Percentiles rank a stretch among this genome's conserved stretches.
Evolutionary conservation across 2,797 vertebrate species (phyloP).

Genomic region (Oreochromis grahami): DNA sequence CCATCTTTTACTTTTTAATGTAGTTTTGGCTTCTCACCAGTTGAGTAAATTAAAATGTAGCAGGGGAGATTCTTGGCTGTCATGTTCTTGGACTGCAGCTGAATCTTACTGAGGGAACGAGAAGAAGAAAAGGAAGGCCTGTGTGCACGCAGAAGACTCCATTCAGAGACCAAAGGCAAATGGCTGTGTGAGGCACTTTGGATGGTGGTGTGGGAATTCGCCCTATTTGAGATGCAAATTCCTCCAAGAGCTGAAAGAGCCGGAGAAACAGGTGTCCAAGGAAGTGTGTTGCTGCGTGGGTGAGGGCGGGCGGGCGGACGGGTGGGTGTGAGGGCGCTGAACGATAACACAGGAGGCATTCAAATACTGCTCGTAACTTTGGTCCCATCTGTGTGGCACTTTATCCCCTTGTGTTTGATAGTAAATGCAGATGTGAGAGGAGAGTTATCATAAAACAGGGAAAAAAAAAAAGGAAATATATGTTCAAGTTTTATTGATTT

Average conservation of each 20-base stretch:
- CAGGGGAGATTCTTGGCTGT: neutral
- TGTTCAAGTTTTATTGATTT: slow-evolving; percentile 40
- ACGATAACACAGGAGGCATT: slow-evolving; percentile 66
- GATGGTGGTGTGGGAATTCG: slow-evolving; percentile 62
- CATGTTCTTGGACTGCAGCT: slow-evolving; percentile 38
- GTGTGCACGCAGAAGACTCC: slow-evolving; percentile 35
- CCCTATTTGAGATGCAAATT: slow-evolving; percentile 79
- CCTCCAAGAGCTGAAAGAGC: slow-evolving; percentile 71
- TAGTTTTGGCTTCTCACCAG: neutral
- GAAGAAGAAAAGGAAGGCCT: slow-evolving; percentile 32
- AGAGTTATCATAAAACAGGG: neutral
- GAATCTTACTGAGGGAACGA: slow-evolving; percentile 9
- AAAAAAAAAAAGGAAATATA: neutral
- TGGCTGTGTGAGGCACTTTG: slow-evolving; percentile 21
- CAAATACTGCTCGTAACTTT: slow-evolving; percentile 15
- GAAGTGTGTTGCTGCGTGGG: slow-evolving; percentile 58
- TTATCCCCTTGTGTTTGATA: neutral
- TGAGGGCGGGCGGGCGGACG: slow-evolving; percentile 3
- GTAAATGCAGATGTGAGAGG: neutral
- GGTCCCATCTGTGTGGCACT: slow-evolving; percentile 1
- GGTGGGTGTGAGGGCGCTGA: slow-evolving; percentile 38
- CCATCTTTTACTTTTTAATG: neutral
- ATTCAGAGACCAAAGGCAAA: slow-evolving; percentile 51
- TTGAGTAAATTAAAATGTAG: slow-evolving; percentile 1
- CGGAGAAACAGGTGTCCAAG: slow-evolving; percentile 78